A percentile compares a stretch with the other conserved stretches of the same genome.
phyloP scores from a whole-genome alignment of 2,113 vertebrate genomes.

The Antechinus flavipes region DNA sequence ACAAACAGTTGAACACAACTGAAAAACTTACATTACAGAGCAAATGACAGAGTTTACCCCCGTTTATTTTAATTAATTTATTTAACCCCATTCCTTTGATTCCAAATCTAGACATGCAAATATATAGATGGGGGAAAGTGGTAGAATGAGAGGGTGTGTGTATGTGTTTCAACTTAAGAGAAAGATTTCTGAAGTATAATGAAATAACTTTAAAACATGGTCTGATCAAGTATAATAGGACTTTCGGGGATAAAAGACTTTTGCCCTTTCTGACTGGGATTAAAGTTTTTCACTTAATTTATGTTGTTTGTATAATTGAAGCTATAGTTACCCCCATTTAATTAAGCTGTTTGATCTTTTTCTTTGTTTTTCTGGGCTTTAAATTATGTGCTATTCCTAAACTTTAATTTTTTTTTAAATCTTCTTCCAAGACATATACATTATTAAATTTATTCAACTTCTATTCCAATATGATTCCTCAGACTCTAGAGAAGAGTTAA shows the following conservation, averaged over 20 bases:
- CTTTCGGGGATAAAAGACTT: not conserved
- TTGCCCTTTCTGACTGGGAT: not conserved
- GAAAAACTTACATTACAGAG: not conserved
- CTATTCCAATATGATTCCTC: not conserved
- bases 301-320: not conserved
- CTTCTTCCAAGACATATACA: not conserved
- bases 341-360: not conserved
- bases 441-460: not conserved
- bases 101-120: not conserved
- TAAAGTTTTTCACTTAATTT: not conserved
- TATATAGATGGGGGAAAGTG: not conserved
- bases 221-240: rapidly evolving
- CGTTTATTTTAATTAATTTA: too few relatives aligned
- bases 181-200: not conserved
- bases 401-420: not conserved
- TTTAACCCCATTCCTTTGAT: not conserved
- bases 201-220: not conserved
- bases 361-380: not conserved
- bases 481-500: not conserved
- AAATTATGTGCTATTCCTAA: not conserved
- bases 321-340: not conserved
- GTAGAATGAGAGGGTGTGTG: not conserved
- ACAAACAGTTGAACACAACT: too few relatives aligned
- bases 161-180: not conserved
- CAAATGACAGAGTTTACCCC: not conserved